Percentiles rank a stretch among this genome's conserved stretches.
phyloP scores from a whole-genome alignment of 2,888 invertebrate genomes.

The Augochlorella aurata region DNA sequence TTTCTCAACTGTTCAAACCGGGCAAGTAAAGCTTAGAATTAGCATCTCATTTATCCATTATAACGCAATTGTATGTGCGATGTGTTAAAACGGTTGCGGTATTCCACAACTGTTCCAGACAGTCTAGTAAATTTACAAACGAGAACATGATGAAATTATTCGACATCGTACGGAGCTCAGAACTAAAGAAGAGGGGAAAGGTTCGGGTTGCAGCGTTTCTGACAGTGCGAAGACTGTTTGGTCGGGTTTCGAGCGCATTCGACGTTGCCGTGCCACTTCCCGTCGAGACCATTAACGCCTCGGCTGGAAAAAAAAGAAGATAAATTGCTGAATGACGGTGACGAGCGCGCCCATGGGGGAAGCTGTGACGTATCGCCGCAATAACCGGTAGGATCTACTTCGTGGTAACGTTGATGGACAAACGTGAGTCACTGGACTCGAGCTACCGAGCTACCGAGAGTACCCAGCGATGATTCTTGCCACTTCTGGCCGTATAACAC shows the following conservation, averaged over 20 bases:
- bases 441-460: too few relatives aligned
- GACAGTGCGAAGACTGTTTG: not conserved
- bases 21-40: too few relatives aligned
- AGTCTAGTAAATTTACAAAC: too few relatives aligned
- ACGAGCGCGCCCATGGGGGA: conserved; percentile 37
- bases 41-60: too few relatives aligned
- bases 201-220: not conserved
- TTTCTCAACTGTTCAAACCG: too few relatives aligned
- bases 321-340: conserved; percentile 40
- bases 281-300: conserved; percentile 6
- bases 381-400: conserved; percentile 47
- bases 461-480: too few relatives aligned
- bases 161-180: too few relatives aligned
- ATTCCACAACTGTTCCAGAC: too few relatives aligned
- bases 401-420: conserved; percentile 48
- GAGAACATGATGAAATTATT: too few relatives aligned
- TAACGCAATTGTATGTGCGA: too few relatives aligned
- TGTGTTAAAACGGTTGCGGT: too few relatives aligned
- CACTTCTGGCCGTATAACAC: not conserved
- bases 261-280: not conserved
- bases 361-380: conserved; percentile 46
- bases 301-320: conserved; percentile 12
- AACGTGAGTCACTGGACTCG: conserved; percentile 35
- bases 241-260: not conserved
- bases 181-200: too few relatives aligned